Evolutionary conservation across 2,113 vertebrate genomes (phyloP).

Genomic region (Glaucomys volans): DNA sequence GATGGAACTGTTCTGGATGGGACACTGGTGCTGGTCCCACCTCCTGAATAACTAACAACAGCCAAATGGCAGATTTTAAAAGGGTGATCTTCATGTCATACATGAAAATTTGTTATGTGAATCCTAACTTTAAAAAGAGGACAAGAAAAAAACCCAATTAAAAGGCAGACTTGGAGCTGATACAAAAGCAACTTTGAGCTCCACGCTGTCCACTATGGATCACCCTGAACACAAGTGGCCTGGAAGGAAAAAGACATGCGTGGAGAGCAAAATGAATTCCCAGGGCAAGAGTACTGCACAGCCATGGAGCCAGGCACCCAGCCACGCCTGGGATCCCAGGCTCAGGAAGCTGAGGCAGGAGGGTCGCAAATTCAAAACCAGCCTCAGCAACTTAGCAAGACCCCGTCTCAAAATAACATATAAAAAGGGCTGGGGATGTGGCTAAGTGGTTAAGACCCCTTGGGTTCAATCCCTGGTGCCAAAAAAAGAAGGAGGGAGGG

Average conservation of each 20-base stretch:
- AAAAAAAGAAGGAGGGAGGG: too few species aligned
- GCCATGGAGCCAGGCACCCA: too few species aligned
- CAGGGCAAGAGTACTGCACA: too few species aligned
- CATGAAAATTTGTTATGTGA: neutral
- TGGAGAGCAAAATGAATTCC: too few species aligned
- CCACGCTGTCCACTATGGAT: fast-evolving
- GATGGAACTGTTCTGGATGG: neutral
- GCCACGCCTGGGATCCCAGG: too few species aligned
- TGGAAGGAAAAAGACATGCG: fast-evolving
- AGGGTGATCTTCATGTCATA: neutral
- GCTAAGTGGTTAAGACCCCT: too few species aligned
- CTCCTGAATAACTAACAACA: neutral
- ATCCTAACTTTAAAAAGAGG: neutral
- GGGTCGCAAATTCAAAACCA: too few species aligned
- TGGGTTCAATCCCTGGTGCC: too few species aligned
- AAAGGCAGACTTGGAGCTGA: neutral
- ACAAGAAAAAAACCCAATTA: neutral
- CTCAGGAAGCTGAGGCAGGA: too few species aligned
- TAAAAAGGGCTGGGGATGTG: too few species aligned
- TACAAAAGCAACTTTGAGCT: neutral
- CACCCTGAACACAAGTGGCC: neutral
- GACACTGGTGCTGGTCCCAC: fast-evolving
- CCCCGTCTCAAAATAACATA: too few species aligned
- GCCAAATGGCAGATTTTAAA: neutral
- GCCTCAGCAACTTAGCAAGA: too few species aligned